Percentiles rank a stretch among this genome's conserved stretches.
Evolutionary conservation across 2,888 invertebrate species (phyloP).

Genomic region (Heliconius erato): DNA sequence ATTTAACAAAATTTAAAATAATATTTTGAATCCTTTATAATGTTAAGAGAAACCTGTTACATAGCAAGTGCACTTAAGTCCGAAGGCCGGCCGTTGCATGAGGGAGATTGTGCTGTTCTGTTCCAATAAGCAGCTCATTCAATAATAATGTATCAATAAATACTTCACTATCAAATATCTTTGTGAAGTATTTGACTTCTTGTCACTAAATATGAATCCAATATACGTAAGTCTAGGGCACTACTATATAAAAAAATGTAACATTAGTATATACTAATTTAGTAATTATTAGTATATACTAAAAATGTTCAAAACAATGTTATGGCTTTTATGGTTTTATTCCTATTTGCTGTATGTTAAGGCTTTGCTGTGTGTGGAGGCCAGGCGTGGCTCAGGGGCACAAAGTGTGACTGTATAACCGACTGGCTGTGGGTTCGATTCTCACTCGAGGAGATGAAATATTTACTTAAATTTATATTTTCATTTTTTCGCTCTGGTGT

Average conservation of each 20-base stretch:
- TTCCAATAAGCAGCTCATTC: constrained; percentile 50
- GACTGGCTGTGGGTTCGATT: no score
- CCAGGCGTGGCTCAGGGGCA: no score
- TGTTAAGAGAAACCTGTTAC: constrained; percentile 43
- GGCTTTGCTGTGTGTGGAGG: no score
- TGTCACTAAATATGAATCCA: constrained; percentile 28
- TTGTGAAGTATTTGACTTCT: constrained; percentile 10
- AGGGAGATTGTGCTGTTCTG: constrained; percentile 53
- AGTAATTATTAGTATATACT: no score
- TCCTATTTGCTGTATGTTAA: no score
- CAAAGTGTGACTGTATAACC: no score
- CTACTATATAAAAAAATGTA: neutral
- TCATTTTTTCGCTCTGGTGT: no score
- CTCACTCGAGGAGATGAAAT: no score
- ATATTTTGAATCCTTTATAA: neutral
- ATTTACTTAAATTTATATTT: no score
- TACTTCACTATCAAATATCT: constrained; percentile 29
- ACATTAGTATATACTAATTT: no score
- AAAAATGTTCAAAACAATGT: no score
- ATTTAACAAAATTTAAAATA: neutral
- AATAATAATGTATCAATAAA: constrained; percentile 40
- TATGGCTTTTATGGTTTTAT: no score
- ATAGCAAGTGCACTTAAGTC: constrained; percentile 39
- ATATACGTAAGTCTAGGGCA: neutral
- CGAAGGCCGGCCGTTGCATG: constrained; percentile 56